phyloP scores from a whole-genome alignment of 1,140 invertebrate genomes.

The Papilio machaon region DNA sequence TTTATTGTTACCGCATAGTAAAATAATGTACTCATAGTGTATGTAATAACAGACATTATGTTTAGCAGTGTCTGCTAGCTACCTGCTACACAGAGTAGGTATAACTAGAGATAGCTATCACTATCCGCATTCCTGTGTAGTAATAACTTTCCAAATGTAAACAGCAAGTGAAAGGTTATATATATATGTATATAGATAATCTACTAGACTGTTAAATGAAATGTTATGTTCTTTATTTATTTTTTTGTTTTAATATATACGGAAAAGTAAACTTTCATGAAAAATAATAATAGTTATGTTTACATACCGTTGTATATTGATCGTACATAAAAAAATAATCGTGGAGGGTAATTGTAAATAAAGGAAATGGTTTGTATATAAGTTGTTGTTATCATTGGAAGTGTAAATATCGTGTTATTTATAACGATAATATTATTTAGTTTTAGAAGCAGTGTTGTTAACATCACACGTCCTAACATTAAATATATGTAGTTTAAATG shows the following conservation, averaged over 20 bases:
- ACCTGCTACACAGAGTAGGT: background rate
- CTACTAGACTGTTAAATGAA: background rate
- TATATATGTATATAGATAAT: background rate
- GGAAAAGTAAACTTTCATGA: background rate
- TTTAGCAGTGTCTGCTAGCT: background rate
- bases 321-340: background rate
- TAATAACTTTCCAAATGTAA: conserved; percentile 19
- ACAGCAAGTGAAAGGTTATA: conserved; percentile 5
- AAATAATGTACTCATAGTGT: background rate
- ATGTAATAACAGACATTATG: conserved; percentile 1
- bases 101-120: background rate
- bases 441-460: background rate
- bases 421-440: background rate
- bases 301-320: background rate
- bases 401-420: background rate
- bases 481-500: background rate
- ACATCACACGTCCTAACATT: background rate
- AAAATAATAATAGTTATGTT: background rate
- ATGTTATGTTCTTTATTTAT: background rate
- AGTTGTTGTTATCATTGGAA: background rate
- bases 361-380: background rate
- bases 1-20: background rate
- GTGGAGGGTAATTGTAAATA: conserved; percentile 6
- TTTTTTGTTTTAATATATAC: background rate
- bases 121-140: conserved; percentile 11